phyloP scores from a whole-genome alignment of 2,113 vertebrate genomes.

The Centropus bengalensis region DNA sequence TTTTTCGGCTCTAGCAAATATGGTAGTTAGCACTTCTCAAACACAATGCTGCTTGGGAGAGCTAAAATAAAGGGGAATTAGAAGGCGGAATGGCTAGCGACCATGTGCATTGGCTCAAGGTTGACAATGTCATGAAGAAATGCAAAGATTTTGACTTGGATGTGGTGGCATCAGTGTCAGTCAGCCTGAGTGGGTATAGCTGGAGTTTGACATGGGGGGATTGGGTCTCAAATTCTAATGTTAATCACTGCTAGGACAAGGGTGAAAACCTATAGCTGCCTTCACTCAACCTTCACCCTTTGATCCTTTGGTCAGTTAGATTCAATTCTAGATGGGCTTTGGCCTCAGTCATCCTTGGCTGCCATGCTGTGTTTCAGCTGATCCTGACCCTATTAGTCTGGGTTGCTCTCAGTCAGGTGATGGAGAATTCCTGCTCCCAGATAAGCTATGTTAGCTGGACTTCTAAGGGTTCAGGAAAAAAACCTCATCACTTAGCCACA shows the following conservation, averaged over 20 bases:
- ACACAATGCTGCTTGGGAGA: neutral
- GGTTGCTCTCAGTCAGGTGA: rapidly evolving
- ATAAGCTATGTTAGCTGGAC: neutral
- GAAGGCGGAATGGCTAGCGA: neutral
- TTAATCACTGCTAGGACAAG: neutral
- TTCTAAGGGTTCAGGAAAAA: neutral
- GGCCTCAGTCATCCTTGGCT: neutral
- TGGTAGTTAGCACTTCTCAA: neutral
- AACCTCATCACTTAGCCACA: neutral
- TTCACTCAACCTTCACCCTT: neutral
- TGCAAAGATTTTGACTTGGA: neutral
- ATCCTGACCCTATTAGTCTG: neutral
- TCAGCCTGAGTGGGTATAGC: neutral
- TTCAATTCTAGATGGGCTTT: rapidly evolving
- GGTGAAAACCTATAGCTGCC: neutral
- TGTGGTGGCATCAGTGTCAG: neutral
- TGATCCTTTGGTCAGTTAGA: rapidly evolving
- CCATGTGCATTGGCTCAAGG: neutral
- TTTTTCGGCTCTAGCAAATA: neutral
- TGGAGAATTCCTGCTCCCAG: neutral
- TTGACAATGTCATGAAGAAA: neutral
- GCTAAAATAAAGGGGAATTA: neutral
- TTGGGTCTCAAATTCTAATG: neutral
- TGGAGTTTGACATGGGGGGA: rapidly evolving
- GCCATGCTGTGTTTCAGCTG: neutral